A percentile compares a stretch with the other conserved stretches of the same genome.
Evolutionary conservation across 2,888 invertebrate genomes (phyloP).

Genomic region (Diarsia brunnea): DNA sequence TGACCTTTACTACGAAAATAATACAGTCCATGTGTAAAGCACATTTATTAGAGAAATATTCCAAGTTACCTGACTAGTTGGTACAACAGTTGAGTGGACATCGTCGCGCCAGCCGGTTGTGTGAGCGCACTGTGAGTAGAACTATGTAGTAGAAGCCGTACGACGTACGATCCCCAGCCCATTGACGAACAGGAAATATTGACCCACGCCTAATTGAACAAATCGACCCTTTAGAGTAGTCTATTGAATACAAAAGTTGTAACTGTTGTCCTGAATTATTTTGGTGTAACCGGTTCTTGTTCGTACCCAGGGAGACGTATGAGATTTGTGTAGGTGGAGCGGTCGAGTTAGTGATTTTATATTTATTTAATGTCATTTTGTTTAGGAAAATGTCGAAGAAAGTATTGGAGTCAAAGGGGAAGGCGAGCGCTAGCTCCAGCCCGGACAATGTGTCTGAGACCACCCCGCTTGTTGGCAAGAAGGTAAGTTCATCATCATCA

Average conservation of each 20-base stretch:
- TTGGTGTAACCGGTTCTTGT: constrained; percentile 45
- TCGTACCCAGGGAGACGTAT: constrained; percentile 32
- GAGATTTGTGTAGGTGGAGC: constrained; percentile 39
- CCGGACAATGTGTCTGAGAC: constrained; percentile 73
- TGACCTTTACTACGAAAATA: constrained; percentile 52
- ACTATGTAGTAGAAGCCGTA: constrained; percentile 71
- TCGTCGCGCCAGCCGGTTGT: constrained; percentile 56
- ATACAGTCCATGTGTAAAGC: constrained; percentile 46
- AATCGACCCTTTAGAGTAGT: constrained; percentile 56
- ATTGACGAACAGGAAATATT: constrained; percentile 73
- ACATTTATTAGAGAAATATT: constrained; percentile 27
- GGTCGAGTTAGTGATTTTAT: constrained; percentile 13
- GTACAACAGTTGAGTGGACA: constrained; percentile 53
- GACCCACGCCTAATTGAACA: constrained; percentile 61
- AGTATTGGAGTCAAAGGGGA: constrained; percentile 47
- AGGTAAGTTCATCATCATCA: constrained; percentile 71
- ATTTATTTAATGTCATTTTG: constrained; percentile 37
- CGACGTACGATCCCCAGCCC: constrained; percentile 51
- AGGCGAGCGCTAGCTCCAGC: constrained; percentile 55
- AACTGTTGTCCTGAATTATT: constrained; percentile 24
- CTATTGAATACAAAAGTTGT: constrained; percentile 33
- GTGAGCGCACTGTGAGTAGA: constrained; percentile 64
- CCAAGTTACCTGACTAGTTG: constrained; percentile 59
- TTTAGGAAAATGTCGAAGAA: constrained; percentile 78
- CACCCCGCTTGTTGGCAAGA: constrained; percentile 80